Base-by-base conservation (phyloP, 2,113 vertebrate genomes). In the Dissostichus mawsoni region DNA sequence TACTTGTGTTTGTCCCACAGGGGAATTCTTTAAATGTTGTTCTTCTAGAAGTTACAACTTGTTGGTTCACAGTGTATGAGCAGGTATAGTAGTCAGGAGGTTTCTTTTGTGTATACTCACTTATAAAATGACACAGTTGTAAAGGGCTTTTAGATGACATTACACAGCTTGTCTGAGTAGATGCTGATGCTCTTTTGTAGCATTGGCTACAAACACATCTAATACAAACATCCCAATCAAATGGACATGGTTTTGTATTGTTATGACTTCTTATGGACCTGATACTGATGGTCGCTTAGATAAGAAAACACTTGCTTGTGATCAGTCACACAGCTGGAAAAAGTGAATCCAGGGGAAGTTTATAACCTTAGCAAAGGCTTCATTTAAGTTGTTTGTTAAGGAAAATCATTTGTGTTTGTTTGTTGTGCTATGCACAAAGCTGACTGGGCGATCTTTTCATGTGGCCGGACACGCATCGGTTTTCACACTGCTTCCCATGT, bases 381-480 rank as follows among this genome's bases (percentile, higher is more conserved):
- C 67, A 76, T 83, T 80, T 72, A 51, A 53, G 41, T 78, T 82
- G 83, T 91, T 80, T 88, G 81, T n/a, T n/a, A 29, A 61, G 53
- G 66, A 50, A 83, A 84, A 55, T 69, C 52, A 7, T 86, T 64
- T 86, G 87, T 84, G 50, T 80, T 71, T 86, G 79, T 89, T 86
- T 84, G 74, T 81, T 82, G 80, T 75, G 72, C 67, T 47, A 1
- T 80, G 62, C 56, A 71, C 75, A 63, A 55, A 55, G 25, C 78
- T 77, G 62, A 77, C 69, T 4, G 20, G 48, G 56, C 56, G 14
- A 23, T 63, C 75, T 55, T 87, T 82, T 87, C 7, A 88, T 88
- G 85, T 89, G 85, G 87, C 83, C 18, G 0, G 68, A 67, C 59
- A 77, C 44, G 29, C 83, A 70, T 87, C 82, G 80, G 81, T 61